phyloP scores from a whole-genome alignment of 2,113 vertebrate species.

The Dasyurus viverrinus region DNA sequence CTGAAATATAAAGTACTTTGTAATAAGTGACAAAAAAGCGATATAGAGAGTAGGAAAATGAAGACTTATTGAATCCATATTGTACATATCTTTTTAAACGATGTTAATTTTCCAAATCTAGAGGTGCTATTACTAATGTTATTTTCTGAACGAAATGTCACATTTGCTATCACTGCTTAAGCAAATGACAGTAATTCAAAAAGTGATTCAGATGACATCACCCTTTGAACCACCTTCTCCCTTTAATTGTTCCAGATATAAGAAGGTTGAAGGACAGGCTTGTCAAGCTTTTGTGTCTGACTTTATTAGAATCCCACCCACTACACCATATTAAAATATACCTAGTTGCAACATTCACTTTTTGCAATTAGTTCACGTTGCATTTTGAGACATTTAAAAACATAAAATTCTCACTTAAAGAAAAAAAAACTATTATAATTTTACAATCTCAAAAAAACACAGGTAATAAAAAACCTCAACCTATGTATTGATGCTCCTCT shows the following conservation, averaged over 20 bases:
- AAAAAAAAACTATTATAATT: slow-evolving; percentile 7
- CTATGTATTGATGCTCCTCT: background rate
- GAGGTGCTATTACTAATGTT: slow-evolving; percentile 21
- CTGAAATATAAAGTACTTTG: background rate
- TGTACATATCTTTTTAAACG: slow-evolving; percentile 1
- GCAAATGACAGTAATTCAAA: slow-evolving; percentile 2
- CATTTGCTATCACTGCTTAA: background rate
- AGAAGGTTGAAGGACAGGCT: background rate
- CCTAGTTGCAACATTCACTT: background rate
- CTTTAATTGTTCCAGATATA: background rate
- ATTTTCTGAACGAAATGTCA: slow-evolving; percentile 24
- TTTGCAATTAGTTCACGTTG: background rate
- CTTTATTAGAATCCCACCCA: slow-evolving; percentile 5
- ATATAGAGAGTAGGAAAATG: background rate
- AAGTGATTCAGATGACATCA: background rate
- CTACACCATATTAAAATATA: background rate
- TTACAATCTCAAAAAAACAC: slow-evolving; percentile 4
- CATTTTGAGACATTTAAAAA: background rate
- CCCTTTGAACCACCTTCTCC: background rate
- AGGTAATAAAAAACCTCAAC: background rate
- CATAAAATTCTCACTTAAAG: slow-evolving; percentile 7
- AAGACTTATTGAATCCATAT: background rate
- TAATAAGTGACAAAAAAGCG: background rate
- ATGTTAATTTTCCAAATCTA: slow-evolving; percentile 8
- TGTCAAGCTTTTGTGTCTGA: slow-evolving; percentile 13